Base-by-base conservation (phyloP, 2,888 invertebrate species). In the Caenorhabditis angaria region DNA sequence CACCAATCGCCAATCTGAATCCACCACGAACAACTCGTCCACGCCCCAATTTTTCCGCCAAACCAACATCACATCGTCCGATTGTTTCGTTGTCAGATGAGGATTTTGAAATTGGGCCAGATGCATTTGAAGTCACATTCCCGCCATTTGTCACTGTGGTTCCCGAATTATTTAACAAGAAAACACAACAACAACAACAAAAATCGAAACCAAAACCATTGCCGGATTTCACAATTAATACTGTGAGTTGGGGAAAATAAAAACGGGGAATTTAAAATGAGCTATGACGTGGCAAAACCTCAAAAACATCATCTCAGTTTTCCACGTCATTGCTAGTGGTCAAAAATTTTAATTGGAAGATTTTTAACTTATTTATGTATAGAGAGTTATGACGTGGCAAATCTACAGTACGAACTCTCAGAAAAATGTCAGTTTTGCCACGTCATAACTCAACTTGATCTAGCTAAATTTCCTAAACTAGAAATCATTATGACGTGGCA, bases 81-180 rank as follows among this genome's bases (percentile, higher is more conserved):
- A 70, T 86, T 27, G 83, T 86, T 24, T 80, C 84, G 2, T 62
- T 86, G 35, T 74, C 80, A 8, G 81, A 81, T 50, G 78, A 80
- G 24, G 86, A 86, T 58, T 81, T 86, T 54, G 79, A 83, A 35
- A 57, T 86, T 50, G 84, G 84, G 0, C 82, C 83, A 3, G 86
- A 86, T 54, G 85, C 78, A 0, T 84, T 86, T 61, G 84, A 83
- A 58, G 69, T 76, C 65, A 81, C 86, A 12, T 82, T 86, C 75
- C 82, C 86, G 10, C 82, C 84, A 14, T 84, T 85, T 63, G 72
- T 85, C 20, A 86, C 85, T 8, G 80, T 85, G 8, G 66, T 81
- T 28, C 85, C 85, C 14, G 73, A 85, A 57, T 41, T 83, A 12
- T 70, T 81, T 66, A 65, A 28, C 20, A 53, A 29, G 24, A 70